phyloP scores from a whole-genome alignment of 1,140 invertebrate genomes.

The Aphis gossypii region DNA sequence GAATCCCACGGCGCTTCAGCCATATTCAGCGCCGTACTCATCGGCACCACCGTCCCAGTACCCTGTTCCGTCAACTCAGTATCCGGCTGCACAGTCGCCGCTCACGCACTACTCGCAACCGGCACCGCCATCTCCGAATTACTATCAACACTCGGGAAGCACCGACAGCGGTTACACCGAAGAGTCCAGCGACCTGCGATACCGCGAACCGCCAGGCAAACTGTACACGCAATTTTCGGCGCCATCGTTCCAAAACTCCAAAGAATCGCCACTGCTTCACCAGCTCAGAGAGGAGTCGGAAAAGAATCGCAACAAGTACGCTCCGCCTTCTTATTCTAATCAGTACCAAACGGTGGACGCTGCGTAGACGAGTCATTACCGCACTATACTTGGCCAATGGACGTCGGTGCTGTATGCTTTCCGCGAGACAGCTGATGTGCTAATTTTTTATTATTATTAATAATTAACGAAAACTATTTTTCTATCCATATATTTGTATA shows the following conservation, averaged over 20 bases:
- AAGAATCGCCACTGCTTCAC: conserved; percentile 33
- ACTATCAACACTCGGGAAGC: neutral
- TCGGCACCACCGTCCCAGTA: neutral
- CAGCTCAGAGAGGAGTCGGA: conserved; percentile 43
- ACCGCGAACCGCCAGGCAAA: neutral
- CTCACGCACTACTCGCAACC: neutral
- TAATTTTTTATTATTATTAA: neutral
- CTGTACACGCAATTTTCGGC: conserved; percentile 3
- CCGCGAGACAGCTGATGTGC: neutral
- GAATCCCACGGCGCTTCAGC: neutral
- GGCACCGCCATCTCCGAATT: neutral
- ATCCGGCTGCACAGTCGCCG: neutral
- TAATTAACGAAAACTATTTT: neutral
- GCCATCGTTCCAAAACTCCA: neutral
- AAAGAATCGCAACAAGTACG: conserved; percentile 32
- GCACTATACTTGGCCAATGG: neutral
- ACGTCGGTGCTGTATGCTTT: neutral
- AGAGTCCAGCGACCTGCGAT: neutral
- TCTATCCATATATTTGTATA: neutral
- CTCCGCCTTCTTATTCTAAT: neutral
- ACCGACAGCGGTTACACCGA: neutral
- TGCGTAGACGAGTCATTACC: neutral
- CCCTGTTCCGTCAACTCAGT: neutral
- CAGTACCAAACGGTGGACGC: conserved; percentile 30
- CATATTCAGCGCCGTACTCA: neutral